phyloP scores from a whole-genome alignment of 2,797 vertebrate genomes.

The Spondyliosoma cantharus region DNA sequence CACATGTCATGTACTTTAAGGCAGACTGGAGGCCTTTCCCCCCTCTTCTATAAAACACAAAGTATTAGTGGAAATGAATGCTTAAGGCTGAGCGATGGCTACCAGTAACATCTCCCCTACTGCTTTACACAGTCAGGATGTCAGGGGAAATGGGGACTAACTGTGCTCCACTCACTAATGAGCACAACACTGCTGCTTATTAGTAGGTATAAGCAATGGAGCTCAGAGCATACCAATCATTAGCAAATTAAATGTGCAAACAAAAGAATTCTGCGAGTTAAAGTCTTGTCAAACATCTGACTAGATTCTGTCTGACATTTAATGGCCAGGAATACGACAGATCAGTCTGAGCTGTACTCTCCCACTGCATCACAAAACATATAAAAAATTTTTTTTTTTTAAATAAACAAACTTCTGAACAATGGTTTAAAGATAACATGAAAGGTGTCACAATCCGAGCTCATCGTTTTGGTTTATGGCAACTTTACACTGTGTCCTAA shows the following conservation, averaged over 20 bases:
- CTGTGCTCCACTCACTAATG: conserved; percentile 68
- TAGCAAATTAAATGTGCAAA: conserved; percentile 59
- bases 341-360: background rate
- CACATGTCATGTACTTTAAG: conserved; percentile 46
- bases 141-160: conserved; percentile 58
- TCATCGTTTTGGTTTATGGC: no score
- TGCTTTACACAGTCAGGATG: conserved; percentile 80
- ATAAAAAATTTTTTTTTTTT: background rate
- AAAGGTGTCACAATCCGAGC: background rate
- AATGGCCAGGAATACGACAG: background rate
- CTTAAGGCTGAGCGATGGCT: conserved; percentile 60
- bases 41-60: conserved; percentile 72
- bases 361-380: background rate
- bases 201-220: conserved; percentile 59
- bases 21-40: conserved; percentile 64
- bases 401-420: no score
- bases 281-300: conserved; percentile 48
- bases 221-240: conserved; percentile 56
- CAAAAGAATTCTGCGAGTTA: conserved; percentile 54
- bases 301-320: conserved; percentile 14
- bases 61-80: conserved; percentile 67
- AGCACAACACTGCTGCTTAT: conserved; percentile 70
- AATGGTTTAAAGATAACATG: background rate
- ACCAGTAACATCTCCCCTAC: conserved; percentile 68
- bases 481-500: no score